Evolutionary conservation across 1,140 invertebrate species (phyloP).

Genomic region (Carposina sasakii): DNA sequence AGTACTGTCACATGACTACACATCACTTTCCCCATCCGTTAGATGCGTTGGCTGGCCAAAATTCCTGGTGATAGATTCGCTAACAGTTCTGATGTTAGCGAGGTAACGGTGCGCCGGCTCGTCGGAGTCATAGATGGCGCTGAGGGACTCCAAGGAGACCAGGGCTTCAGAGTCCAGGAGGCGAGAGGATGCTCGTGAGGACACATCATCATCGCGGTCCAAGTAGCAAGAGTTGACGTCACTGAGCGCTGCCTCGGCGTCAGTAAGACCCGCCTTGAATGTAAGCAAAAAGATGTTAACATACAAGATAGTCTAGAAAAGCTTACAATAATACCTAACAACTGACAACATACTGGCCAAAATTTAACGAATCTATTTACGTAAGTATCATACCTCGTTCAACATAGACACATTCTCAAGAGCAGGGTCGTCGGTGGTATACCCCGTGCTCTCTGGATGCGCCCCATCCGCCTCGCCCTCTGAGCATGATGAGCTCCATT

Average conservation of each 20-base stretch:
- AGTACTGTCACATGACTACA: constrained; percentile 44
- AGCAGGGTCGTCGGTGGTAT: constrained; percentile 87
- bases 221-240: constrained; percentile 89
- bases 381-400: too few relatives aligned
- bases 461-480: constrained; percentile 70
- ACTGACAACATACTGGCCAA: too few relatives aligned
- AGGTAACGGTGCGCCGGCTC: constrained; percentile 83
- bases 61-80: constrained; percentile 82
- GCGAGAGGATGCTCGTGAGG: constrained; percentile 84
- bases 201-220: constrained; percentile 84
- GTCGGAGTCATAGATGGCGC: constrained; percentile 88
- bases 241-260: constrained; percentile 87
- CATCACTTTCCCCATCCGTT: constrained; percentile 78
- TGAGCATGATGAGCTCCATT: constrained; percentile 79
- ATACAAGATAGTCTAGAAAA: too few relatives aligned
- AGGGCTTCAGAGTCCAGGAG: constrained; percentile 83
- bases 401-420: constrained; percentile 87
- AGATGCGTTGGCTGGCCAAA: constrained; percentile 79
- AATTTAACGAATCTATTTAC: too few relatives aligned
- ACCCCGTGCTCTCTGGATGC: constrained; percentile 83
- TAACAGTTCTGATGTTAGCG: constrained; percentile 83
- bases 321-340: too few relatives aligned
- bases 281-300: too few relatives aligned
- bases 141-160: constrained; percentile 83
- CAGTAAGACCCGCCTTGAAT: constrained; percentile 87